Conservation (phyloP, 2,113 vertebrate species). For the Dicrurus megarhynchus region DNA sequence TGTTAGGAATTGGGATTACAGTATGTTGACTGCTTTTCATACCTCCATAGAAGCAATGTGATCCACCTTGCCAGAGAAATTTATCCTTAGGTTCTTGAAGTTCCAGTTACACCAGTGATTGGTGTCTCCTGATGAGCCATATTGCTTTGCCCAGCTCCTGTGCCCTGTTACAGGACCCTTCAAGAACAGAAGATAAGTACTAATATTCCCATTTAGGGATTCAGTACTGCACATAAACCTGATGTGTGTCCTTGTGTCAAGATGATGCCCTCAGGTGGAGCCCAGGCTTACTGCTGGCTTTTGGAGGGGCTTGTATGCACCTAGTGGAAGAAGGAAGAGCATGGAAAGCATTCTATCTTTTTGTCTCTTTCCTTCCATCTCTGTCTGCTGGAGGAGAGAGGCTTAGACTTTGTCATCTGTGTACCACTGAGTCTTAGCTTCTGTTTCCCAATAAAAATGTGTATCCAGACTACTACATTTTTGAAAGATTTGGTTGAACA, state of each 20-base stretch:
- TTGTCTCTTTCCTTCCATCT: not conserved
- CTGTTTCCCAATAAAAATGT: not conserved
- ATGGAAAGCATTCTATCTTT: not conserved
- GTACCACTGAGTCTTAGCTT: not conserved
- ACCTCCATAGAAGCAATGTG: not conserved
- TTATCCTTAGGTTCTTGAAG: not conserved
- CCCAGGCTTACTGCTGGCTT: not conserved
- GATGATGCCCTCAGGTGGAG: slow-evolving; percentile 8
- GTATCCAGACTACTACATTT: not conserved
- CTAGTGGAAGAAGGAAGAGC: not conserved
- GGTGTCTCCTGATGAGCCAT: not conserved
- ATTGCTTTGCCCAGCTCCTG: not conserved
- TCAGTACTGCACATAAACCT: not conserved
- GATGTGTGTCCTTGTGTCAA: not conserved
- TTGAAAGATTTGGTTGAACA: not conserved
- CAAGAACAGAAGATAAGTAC: not conserved
- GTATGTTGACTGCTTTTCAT: not conserved
- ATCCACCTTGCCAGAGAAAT: not conserved
- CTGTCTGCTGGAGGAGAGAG: not conserved
- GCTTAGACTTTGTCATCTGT: not conserved
- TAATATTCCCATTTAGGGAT: not conserved
- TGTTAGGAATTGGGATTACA: not conserved
- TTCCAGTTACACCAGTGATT: not conserved
- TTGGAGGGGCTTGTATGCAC: not conserved
- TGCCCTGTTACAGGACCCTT: not conserved